phyloP scores from a whole-genome alignment of 1,140 invertebrate genomes.

The Popillia japonica region DNA sequence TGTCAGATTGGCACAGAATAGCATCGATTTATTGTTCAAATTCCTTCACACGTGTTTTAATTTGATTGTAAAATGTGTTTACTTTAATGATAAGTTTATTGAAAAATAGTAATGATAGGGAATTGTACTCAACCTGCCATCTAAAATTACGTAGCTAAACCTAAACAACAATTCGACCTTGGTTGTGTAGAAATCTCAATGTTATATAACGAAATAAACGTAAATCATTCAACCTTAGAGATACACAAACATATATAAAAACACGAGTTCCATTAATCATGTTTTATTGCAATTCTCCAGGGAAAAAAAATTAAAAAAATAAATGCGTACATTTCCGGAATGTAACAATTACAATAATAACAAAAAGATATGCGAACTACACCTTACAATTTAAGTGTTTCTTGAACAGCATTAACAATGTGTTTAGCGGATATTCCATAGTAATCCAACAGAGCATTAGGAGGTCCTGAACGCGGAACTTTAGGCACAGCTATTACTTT shows the following conservation, averaged over 20 bases:
- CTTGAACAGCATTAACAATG: neutral
- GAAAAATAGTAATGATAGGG: too few relatives aligned
- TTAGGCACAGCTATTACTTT: conserved; percentile 82
- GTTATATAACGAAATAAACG: too few relatives aligned
- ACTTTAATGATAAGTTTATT: too few relatives aligned
- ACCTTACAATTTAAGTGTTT: neutral
- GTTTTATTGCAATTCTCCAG: neutral
- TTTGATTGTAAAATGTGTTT: too few relatives aligned
- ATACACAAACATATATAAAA: too few relatives aligned
- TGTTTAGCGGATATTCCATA: conserved; percentile 79
- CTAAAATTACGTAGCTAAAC: too few relatives aligned
- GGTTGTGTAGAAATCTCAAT: neutral
- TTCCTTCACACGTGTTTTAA: too few relatives aligned
- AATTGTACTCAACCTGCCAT: too few relatives aligned
- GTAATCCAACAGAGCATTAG: conserved; percentile 82
- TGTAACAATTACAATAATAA: conserved; percentile 1
- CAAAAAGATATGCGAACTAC: neutral
- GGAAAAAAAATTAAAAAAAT: neutral
- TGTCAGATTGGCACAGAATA: too few relatives aligned
- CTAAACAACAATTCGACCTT: too few relatives aligned
- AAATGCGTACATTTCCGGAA: neutral
- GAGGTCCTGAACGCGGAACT: conserved; percentile 91
- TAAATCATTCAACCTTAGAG: too few relatives aligned
- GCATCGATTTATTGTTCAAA: too few relatives aligned
- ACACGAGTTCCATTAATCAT: neutral